Evolutionary conservation across 2,113 vertebrate species (phyloP), one percentile per base, ranked within the genome.

Genomic region (Lagopus leucura): DNA sequence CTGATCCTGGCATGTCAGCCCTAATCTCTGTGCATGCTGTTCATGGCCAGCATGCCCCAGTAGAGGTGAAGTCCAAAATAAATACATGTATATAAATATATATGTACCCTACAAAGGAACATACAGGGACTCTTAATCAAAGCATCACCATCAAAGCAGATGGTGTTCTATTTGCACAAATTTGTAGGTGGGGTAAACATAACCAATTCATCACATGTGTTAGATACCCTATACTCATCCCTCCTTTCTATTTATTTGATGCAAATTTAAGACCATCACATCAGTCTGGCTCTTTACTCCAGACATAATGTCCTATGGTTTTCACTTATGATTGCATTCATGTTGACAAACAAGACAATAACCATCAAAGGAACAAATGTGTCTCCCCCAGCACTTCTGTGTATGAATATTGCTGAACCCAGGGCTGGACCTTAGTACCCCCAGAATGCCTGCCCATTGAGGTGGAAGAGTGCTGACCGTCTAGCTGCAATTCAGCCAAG

Each of bases 401-500:
- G 25, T 4, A 6, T 10, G 32, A 43, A 50, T 28, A 24, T 48
- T 73, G 27, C 22, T 72, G 42, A 52, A 54, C 14, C 24, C 0
- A 0, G 48, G 18, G 21, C 27, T 80, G 67, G 24, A 54, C 24
- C 38, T 82, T 27, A 52, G 38, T 36, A 72, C 1, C 3, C 24
- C 9, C 11, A 34, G 48, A 57, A 36, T 10, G 2, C 54, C 36
- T 93, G 28, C 28, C 48, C 0, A 0, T 8, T 48, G 30, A 72
- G 13, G 24, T 57, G 13, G 30, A 61, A 69, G 63, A 43, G 25
- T 57, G 28, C 11, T 80, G 30, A 13, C 43, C n/a, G 83, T 91
- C 45, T 70, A 30, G 47, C 8, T 30, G 45, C 34, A 67, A 2
- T 55, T 93, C 70, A 81, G 5, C 30, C 54, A 27, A 77, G 30